These are phyloP conservation scores for Orius laevigatus DNA, from an alignment of 1,140 invertebrate species.

Conservation along the genomic window DNA sequence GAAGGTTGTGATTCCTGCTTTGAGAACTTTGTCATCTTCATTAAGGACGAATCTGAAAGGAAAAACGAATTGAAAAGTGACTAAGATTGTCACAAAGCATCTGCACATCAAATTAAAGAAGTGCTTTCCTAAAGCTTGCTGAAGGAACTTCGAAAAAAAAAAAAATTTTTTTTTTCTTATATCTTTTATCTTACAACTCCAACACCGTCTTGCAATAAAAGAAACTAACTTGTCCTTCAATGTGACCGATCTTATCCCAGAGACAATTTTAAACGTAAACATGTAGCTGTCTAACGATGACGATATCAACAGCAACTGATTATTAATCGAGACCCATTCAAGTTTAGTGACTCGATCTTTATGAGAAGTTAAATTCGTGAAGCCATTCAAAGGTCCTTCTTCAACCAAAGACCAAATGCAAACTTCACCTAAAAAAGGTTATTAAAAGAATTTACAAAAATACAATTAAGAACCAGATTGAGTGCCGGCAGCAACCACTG, in stretches of 20 bases:
- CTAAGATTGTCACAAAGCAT: neutral
- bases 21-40: neutral
- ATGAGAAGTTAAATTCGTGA: slow-evolving; percentile 1
- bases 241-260: slow-evolving; percentile 7
- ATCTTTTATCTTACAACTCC: too few species aligned
- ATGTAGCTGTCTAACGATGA: slow-evolving; percentile 11
- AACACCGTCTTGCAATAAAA: too few species aligned
- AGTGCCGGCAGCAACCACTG: slow-evolving; percentile 13
- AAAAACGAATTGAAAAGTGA: neutral
- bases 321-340: slow-evolving; percentile 9
- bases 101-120: neutral
- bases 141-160: too few species aligned
- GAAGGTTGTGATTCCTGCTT: slow-evolving; percentile 13
- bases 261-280: slow-evolving; percentile 9
- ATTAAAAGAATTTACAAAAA: too few species aligned
- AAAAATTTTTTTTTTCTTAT: too few species aligned
- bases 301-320: slow-evolving; percentile 5
- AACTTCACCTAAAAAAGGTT: slow-evolving; percentile 10
- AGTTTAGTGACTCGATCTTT: slow-evolving; percentile 11
- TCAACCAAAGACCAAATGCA: slow-evolving; percentile 9
- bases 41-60: slow-evolving; percentile 8
- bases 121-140: too few species aligned
- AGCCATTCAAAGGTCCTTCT: neutral
- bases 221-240: slow-evolving; percentile 9
- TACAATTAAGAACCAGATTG: slow-evolving; percentile 4